Conservation (phyloP, 2,888 invertebrate genomes). For the Lydus trimaculatus region DNA sequence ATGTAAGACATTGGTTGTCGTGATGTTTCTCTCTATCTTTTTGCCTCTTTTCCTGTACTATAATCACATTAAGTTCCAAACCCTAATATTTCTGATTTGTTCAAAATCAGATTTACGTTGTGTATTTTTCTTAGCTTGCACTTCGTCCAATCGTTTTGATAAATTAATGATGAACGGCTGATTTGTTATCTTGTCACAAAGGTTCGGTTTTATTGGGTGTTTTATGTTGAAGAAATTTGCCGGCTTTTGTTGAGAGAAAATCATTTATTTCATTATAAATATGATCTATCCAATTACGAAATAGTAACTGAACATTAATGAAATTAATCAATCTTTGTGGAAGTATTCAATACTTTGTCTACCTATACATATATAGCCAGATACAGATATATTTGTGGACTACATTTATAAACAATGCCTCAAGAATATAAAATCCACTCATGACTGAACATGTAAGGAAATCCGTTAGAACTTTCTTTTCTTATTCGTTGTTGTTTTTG, state of each 20-base stretch:
- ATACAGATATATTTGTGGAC: neutral
- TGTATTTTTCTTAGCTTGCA: constrained; percentile 32
- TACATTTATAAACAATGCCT: constrained; percentile 19
- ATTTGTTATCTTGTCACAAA: constrained; percentile 28
- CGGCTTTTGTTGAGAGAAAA: neutral
- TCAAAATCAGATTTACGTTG: constrained; percentile 36
- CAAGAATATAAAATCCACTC: constrained; percentile 14
- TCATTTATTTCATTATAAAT: neutral
- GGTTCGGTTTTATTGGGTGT: constrained; percentile 20
- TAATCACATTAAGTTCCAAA: constrained; percentile 35
- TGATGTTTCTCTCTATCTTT: constrained; percentile 16
- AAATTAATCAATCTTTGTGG: neutral
- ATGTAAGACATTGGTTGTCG: constrained; percentile 19
- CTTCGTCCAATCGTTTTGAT: constrained; percentile 21
- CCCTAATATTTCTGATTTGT: constrained; percentile 42
- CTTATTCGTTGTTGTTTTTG: neutral
- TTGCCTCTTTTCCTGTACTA: constrained; percentile 16
- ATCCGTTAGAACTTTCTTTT: constrained; percentile 16
- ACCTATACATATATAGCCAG: neutral
- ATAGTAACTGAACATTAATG: neutral
- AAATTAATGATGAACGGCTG: constrained; percentile 32
- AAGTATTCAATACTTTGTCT: neutral
- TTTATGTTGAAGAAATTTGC: neutral
- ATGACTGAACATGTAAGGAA: constrained; percentile 15
- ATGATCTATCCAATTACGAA: neutral